A percentile compares a stretch with the other conserved stretches of the same genome.
These are phyloP conservation scores for Mastacembelus armatus DNA, from an alignment of 2,797 vertebrate genomes.

Conservation along the genomic window DNA sequence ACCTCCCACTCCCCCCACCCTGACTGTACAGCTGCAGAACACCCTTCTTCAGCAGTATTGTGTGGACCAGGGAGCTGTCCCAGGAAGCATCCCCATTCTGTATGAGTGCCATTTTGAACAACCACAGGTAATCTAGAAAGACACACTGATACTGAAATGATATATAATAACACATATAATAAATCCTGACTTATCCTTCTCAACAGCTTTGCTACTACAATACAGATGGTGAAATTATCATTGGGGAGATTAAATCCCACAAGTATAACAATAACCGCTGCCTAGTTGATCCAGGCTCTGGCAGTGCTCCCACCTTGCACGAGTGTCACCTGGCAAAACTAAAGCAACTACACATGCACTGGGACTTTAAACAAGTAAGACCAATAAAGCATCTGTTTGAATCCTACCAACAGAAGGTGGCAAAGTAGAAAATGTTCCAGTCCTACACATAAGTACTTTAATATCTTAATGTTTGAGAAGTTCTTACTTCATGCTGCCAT, in stretches of 20 bases:
- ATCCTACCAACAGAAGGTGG: too few species aligned
- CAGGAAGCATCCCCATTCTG: conserved; percentile 57
- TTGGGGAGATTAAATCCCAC: conserved; percentile 62
- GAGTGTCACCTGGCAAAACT: conserved; percentile 41
- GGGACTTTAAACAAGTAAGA: conserved; percentile 71
- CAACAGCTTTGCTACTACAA: conserved; percentile 59
- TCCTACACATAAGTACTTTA: not conserved
- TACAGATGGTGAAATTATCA: conserved; percentile 48
- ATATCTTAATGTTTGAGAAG: not conserved
- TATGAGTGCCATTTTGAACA: conserved; percentile 46
- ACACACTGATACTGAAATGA: not conserved
- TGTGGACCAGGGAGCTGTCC: conserved; percentile 56
- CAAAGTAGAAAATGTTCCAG: not conserved
- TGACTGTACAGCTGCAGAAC: conserved; percentile 50
- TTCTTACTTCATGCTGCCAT: too few species aligned
- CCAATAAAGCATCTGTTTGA: too few species aligned
- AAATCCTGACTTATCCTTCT: not conserved
- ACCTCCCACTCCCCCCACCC: not conserved
- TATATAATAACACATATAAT: not conserved
- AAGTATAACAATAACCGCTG: conserved; percentile 57
- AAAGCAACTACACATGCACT: conserved; percentile 47
- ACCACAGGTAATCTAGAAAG: conserved; percentile 45
- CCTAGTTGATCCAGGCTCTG: conserved; percentile 56
- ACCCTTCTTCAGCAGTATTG: conserved; percentile 13
- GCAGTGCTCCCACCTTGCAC: conserved; percentile 45